phyloP scores from a whole-genome alignment of 2,113 vertebrate species.

The Grus americana region DNA sequence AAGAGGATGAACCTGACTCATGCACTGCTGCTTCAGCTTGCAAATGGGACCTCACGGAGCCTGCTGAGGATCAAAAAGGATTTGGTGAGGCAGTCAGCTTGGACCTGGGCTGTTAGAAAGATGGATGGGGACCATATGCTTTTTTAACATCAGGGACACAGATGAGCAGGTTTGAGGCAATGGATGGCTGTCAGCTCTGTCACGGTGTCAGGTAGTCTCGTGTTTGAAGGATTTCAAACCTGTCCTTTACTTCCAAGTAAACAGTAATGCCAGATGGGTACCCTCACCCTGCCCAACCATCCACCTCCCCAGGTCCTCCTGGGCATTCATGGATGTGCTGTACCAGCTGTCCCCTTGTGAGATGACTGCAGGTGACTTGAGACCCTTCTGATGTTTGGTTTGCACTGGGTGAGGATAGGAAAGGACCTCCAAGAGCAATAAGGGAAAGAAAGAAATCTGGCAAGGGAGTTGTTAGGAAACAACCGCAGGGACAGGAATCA shows the following conservation, averaged over 20 bases:
- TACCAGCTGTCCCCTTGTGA: not conserved
- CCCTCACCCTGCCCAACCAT: not conserved
- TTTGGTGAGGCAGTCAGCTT: not conserved
- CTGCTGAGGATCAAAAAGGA: not conserved
- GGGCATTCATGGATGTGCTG: fast-evolving
- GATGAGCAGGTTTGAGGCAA: not conserved
- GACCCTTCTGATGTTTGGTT: not conserved
- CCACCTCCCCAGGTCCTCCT: not conserved
- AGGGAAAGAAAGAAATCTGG: not conserved
- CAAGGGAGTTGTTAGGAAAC: not conserved
- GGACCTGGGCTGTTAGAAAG: not conserved
- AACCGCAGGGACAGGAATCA: not conserved
- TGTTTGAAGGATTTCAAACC: not conserved
- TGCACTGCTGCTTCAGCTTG: not conserved
- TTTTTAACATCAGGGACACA: not conserved
- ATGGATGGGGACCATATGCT: not conserved
- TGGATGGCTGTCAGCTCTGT: not conserved
- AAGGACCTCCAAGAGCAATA: not conserved
- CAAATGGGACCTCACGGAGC: not conserved
- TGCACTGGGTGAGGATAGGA: not conserved
- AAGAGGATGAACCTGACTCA: not conserved
- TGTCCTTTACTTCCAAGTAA: not conserved
- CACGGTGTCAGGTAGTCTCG: not conserved
- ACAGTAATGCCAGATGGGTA: not conserved
- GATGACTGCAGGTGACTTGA: not conserved